These are phyloP conservation scores for Heteromyza rotundicornis DNA, from an alignment of 2,888 invertebrate genomes.

Conservation along the genomic window DNA sequence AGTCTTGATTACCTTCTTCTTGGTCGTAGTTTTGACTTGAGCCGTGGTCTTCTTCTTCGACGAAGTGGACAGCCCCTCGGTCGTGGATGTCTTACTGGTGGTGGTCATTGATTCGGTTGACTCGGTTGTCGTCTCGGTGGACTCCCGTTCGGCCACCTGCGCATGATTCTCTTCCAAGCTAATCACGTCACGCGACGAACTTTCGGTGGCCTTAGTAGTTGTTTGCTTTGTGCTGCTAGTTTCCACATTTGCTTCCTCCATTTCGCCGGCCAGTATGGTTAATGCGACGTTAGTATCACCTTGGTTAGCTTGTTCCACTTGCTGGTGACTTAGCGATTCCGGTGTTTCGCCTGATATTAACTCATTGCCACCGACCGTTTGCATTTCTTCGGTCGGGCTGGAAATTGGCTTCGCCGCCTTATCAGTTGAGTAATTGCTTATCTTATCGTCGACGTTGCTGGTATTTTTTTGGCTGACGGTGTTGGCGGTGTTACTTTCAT, in stretches of 20 bases:
- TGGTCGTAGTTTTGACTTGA: slow-evolving; percentile 25
- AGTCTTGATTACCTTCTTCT: slow-evolving; percentile 38
- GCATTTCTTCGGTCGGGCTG: slow-evolving; percentile 15
- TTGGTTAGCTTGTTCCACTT: slow-evolving; percentile 19
- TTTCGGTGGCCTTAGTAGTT: background rate
- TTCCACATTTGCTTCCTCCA: too few relatives aligned
- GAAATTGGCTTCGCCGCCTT: slow-evolving; percentile 18
- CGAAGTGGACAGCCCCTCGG: slow-evolving; percentile 6
- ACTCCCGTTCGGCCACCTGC: slow-evolving; percentile 2
- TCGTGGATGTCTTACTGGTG: slow-evolving; percentile 26
- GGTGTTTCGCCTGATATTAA: slow-evolving; percentile 8
- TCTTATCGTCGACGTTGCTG: slow-evolving; percentile 28
- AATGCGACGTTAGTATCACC: too few relatives aligned
- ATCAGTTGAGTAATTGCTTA: slow-evolving; percentile 24
- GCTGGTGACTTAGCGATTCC: background rate
- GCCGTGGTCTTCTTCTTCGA: slow-evolving; percentile 11
- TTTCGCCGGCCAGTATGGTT: too few relatives aligned
- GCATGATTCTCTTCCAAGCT: background rate
- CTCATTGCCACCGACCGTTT: slow-evolving; percentile 4
- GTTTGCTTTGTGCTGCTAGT: too few relatives aligned
- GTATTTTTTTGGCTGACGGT: background rate
- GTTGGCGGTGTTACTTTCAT: slow-evolving; percentile 34
- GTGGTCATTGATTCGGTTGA: slow-evolving; percentile 36
- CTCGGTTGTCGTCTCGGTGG: slow-evolving; percentile 23
- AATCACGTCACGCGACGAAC: slow-evolving; percentile 4